Conservation (phyloP, 2,888 invertebrate genomes). For the Dorcus parallelipipedus region DNA sequence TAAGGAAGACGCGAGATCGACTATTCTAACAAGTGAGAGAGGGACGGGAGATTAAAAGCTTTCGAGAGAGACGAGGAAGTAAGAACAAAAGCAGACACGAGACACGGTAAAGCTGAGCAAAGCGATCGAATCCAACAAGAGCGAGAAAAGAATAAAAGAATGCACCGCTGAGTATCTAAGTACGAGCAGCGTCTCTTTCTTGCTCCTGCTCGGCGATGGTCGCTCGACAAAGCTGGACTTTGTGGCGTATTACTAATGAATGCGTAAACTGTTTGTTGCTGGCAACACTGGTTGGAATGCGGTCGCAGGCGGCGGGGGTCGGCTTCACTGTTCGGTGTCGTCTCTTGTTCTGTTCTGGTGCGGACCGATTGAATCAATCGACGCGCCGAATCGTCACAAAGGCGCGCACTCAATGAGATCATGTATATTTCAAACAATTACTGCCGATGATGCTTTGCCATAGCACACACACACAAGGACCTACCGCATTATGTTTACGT, state of each 20-base stretch:
- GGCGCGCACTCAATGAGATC: slow-evolving; percentile 33
- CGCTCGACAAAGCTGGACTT: slow-evolving; percentile 15
- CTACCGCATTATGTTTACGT: no score
- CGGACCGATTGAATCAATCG: slow-evolving; percentile 42
- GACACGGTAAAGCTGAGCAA: slow-evolving; percentile 43
- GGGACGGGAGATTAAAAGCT: slow-evolving; percentile 53
- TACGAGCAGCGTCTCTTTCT: slow-evolving; percentile 4
- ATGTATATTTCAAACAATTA: slow-evolving; percentile 30
- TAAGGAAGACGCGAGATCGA: not conserved
- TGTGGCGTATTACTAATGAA: slow-evolving; percentile 48
- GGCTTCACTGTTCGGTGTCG: slow-evolving; percentile 47
- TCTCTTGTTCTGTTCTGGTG: slow-evolving; percentile 35
- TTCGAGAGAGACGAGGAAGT: slow-evolving; percentile 47
- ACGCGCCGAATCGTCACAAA: slow-evolving; percentile 34
- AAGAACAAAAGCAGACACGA: slow-evolving; percentile 47
- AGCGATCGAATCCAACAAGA: slow-evolving; percentile 44
- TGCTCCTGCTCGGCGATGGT: not conserved
- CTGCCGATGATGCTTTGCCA: slow-evolving; percentile 15
- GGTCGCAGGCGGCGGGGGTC: slow-evolving; percentile 54
- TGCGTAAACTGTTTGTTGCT: slow-evolving; percentile 49
- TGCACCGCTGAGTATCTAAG: slow-evolving; percentile 25
- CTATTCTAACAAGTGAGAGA: slow-evolving; percentile 49
- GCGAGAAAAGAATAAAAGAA: slow-evolving; percentile 46
- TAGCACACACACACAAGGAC: no score
- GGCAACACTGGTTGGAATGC: slow-evolving; percentile 51